Conservation (phyloP, 1,140 invertebrate genomes). For the Lethrus apterus region DNA sequence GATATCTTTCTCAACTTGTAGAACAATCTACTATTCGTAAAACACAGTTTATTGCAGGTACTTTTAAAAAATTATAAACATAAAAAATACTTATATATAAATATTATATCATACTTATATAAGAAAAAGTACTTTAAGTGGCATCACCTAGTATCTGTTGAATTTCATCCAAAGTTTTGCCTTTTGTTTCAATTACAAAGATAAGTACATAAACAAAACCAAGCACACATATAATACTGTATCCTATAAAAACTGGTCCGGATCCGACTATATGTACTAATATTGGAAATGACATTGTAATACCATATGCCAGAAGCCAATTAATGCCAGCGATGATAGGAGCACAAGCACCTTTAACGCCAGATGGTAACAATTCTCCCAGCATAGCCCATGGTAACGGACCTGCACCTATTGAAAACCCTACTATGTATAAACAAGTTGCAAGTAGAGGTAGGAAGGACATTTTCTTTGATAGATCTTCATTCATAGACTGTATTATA, state of each 20-base stretch:
- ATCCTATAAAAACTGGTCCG: slow-evolving; percentile 54
- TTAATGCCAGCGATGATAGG: slow-evolving; percentile 57
- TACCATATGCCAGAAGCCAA: slow-evolving; percentile 62
- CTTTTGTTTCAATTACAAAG: slow-evolving; percentile 68
- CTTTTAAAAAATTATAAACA: too few relatives aligned
- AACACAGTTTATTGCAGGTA: too few relatives aligned
- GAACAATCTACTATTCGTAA: too few relatives aligned
- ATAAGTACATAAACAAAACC: slow-evolving; percentile 57
- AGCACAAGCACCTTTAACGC: slow-evolving; percentile 57
- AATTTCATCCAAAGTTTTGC: slow-evolving; percentile 63
- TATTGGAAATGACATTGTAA: slow-evolving; percentile 57
- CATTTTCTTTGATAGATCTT: slow-evolving; percentile 42
- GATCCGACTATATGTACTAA: slow-evolving; percentile 49
- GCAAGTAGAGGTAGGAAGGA: slow-evolving; percentile 21
- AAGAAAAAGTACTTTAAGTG: too few relatives aligned
- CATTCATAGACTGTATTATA: slow-evolving; percentile 44
- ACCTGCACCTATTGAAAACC: slow-evolving; percentile 43
- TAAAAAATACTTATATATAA: too few relatives aligned
- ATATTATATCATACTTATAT: too few relatives aligned
- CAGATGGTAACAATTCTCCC: slow-evolving; percentile 54
- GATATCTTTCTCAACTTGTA: too few relatives aligned
- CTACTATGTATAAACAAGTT: slow-evolving; percentile 18
- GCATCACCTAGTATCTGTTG: slow-evolving; percentile 30
- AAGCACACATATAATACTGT: slow-evolving; percentile 51
- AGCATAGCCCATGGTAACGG: slow-evolving; percentile 63